Evolutionary conservation across 2,113 vertebrate genomes (phyloP).

Genomic region (Girardinichthys multiradiatus): DNA sequence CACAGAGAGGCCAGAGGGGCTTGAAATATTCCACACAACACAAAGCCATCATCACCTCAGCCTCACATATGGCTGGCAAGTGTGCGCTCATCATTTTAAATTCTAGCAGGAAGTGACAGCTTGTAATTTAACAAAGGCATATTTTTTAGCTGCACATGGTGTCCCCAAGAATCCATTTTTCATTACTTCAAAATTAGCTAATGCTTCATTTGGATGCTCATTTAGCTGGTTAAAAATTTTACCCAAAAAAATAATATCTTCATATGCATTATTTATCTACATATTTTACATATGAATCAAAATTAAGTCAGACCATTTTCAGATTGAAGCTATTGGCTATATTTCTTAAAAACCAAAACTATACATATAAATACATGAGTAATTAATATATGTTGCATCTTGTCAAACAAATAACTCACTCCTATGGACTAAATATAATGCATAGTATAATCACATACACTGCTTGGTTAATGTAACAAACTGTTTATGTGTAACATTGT

Average conservation of each 20-base stretch:
- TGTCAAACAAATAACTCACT: background rate
- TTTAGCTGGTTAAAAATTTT: background rate
- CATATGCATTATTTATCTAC: background rate
- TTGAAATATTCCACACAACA: slow-evolving; percentile 64
- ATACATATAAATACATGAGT: background rate
- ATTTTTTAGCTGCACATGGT: slow-evolving; percentile 28
- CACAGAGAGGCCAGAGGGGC: slow-evolving; percentile 52
- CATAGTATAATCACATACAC: too few species aligned
- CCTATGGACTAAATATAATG: too few species aligned
- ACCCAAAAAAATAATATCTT: background rate
- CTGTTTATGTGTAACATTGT: too few species aligned
- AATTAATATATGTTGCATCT: background rate
- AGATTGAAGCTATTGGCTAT: background rate
- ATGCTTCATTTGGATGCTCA: background rate
- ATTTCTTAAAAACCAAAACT: background rate
- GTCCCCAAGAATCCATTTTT: slow-evolving; percentile 37
- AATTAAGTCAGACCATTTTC: slow-evolving; percentile 1
- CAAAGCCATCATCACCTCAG: slow-evolving; percentile 64
- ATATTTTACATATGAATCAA: background rate
- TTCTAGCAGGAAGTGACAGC: slow-evolving; percentile 39
- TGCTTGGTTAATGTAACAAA: too few species aligned
- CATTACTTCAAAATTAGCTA: slow-evolving; percentile 18
- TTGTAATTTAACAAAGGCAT: slow-evolving; percentile 33
- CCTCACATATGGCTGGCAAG: slow-evolving; percentile 67
- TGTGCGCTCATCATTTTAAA: slow-evolving; percentile 57